Percentiles rank a stretch among this genome's conserved stretches.
Conservation (phyloP, 2,113 vertebrate species). For the Cochlearius cochlearius region DNA sequence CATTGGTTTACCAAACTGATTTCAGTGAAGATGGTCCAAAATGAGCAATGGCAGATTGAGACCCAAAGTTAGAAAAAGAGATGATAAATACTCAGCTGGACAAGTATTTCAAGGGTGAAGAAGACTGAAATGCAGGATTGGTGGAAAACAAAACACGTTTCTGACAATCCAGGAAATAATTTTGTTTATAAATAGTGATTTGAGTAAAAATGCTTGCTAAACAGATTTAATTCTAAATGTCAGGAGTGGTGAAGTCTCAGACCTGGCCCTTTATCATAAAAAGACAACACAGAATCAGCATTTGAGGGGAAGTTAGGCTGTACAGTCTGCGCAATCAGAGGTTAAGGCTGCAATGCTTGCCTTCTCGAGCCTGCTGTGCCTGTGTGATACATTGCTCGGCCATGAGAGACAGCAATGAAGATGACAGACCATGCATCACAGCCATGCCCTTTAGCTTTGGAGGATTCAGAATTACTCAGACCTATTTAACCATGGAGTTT, state of each 20-base stretch:
- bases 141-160: neutral
- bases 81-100: neutral
- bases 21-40: neutral
- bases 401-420: neutral
- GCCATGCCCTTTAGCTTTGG: neutral
- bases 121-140: neutral
- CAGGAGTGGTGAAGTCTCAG: neutral
- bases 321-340: neutral
- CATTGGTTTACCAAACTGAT: neutral
- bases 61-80: neutral
- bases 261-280: neutral
- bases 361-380: neutral
- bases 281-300: neutral
- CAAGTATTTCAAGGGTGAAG: neutral
- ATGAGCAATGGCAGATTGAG: neutral
- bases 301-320: neutral
- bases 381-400: neutral
- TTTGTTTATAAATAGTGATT: neutral
- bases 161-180: neutral
- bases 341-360: neutral
- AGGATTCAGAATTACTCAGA: neutral
- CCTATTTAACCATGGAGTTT: neutral
- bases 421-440: neutral
- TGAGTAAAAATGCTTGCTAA: neutral
- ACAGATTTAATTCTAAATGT: neutral